Percentiles rank a stretch among this genome's conserved stretches.
phyloP scores from a whole-genome alignment of 1,140 invertebrate genomes.

The Diabrotica undecimpunctata region DNA sequence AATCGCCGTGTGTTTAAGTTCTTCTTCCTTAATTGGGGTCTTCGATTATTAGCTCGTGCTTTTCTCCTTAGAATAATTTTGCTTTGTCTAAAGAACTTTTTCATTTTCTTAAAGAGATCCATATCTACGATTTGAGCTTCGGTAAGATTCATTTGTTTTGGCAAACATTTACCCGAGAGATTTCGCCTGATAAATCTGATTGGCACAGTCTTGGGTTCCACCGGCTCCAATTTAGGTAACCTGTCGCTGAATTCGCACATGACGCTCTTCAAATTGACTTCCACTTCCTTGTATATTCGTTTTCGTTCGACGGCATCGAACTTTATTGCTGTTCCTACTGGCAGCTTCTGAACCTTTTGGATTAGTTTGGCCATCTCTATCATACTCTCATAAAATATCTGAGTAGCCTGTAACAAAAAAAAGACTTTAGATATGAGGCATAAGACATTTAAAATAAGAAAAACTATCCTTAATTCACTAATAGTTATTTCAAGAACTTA shows the following conservation, averaged over 20 bases:
- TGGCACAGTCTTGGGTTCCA: background rate
- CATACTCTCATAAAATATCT: constrained; percentile 24
- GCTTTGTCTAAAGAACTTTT: constrained; percentile 21
- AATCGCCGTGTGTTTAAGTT: too few relatives aligned
- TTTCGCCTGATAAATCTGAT: background rate
- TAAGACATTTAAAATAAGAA: background rate
- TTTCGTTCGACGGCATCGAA: constrained; percentile 18
- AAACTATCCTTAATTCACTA: too few relatives aligned
- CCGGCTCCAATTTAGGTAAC: constrained; percentile 9
- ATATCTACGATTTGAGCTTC: constrained; percentile 22
- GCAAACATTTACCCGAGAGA: constrained; percentile 11
- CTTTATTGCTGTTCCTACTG: constrained; percentile 11
- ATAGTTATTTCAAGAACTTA: too few relatives aligned
- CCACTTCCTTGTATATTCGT: constrained; percentile 20
- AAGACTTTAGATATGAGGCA: background rate
- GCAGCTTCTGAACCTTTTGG: constrained; percentile 16
- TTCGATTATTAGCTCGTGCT: too few relatives aligned
- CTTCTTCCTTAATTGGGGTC: too few relatives aligned
- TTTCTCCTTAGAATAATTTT: constrained; percentile 15
- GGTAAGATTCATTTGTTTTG: constrained; percentile 15
- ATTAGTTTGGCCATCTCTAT: constrained; percentile 20
- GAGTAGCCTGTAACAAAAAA: constrained; percentile 25
- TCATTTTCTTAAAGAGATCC: constrained; percentile 28
- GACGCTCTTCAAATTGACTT: constrained; percentile 19
- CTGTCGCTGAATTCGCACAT: constrained; percentile 31